Conservation (phyloP, 37 sponge, comb jelly and placozoan species). For the Sycon ciliatum region DNA sequence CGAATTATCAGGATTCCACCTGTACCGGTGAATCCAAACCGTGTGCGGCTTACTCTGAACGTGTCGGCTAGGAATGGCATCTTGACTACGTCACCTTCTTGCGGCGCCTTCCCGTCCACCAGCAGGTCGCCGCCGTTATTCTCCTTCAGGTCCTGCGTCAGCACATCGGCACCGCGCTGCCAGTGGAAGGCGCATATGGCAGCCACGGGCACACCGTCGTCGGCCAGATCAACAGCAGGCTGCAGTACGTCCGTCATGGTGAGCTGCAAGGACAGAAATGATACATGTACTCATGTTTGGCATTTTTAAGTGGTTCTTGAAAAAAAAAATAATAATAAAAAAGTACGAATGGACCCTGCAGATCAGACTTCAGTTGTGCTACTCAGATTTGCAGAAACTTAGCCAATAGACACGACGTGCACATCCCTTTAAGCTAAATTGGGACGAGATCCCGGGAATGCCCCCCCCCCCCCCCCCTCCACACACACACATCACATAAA, state of each 20-base stretch:
- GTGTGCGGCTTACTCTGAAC: constrained; percentile 57
- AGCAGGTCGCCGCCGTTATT: constrained; percentile 61
- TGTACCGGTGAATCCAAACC: too few species aligned
- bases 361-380: too few species aligned
- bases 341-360: too few species aligned
- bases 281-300: neutral
- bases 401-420: too few species aligned
- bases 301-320: too few species aligned
- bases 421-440: too few species aligned
- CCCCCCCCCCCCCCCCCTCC: neutral
- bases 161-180: constrained; percentile 19
- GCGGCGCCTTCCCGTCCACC: constrained; percentile 43
- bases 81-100: constrained; percentile 61
- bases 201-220: constrained; percentile 61
- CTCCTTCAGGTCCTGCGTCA: constrained; percentile 15
- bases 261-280: constrained; percentile 22
- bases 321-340: too few species aligned
- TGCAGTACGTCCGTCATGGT: constrained; percentile 43
- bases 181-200: constrained; percentile 47
- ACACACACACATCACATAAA: constrained; percentile 13
- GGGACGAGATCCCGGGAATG: too few species aligned
- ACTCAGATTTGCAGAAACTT: too few species aligned
- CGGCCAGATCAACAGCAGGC: constrained; percentile 68
- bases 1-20: too few species aligned
- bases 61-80: constrained; percentile 65